phyloP scores from a whole-genome alignment of 2,797 vertebrate species.

The Nothura maculosa region DNA sequence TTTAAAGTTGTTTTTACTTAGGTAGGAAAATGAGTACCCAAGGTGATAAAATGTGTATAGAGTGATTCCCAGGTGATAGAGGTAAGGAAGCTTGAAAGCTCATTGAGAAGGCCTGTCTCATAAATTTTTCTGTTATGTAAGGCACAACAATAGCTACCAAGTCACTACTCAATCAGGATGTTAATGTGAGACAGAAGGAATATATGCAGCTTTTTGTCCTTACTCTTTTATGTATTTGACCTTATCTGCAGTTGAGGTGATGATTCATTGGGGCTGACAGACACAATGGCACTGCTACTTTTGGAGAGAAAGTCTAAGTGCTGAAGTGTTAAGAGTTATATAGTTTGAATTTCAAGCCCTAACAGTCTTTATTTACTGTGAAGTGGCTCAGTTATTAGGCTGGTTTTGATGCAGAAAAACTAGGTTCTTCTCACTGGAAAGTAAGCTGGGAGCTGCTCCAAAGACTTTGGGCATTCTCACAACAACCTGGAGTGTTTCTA shows the following conservation, averaged over 20 bases:
- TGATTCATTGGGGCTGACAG: neutral
- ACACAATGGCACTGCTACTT: neutral
- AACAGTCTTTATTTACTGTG: neutral
- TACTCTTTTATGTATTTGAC: neutral
- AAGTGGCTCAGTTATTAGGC: neutral
- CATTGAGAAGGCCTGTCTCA: neutral
- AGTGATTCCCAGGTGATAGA: neutral
- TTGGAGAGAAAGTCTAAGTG: neutral
- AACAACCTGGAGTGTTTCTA: neutral
- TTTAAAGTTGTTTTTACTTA: neutral
- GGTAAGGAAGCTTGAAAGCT: neutral
- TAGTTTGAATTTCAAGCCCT: neutral
- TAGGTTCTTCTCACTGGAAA: neutral
- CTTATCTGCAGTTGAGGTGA: neutral
- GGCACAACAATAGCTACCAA: neutral
- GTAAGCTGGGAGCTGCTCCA: neutral
- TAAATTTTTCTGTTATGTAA: neutral
- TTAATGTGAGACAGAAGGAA: neutral
- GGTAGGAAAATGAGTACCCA: neutral
- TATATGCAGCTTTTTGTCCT: neutral
- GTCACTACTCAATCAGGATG: accelerated
- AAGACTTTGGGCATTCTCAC: neutral
- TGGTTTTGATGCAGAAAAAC: neutral
- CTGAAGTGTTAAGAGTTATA: neutral
- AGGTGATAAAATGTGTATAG: neutral